Evolutionary conservation across 2,888 invertebrate species (phyloP).

Genomic region (Lordiphosa andalusiaca): DNA sequence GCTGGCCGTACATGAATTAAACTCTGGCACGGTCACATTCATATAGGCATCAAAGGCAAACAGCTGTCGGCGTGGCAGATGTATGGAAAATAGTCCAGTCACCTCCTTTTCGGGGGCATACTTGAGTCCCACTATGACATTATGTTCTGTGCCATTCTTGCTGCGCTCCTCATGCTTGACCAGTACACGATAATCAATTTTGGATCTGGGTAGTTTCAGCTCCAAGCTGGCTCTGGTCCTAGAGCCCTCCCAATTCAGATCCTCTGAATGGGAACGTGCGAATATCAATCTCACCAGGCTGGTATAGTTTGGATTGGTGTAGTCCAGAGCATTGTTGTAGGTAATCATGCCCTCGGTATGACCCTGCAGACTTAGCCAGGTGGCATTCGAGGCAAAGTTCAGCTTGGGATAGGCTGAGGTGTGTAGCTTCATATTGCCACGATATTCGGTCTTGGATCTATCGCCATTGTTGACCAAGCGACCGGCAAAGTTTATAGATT

Average conservation of each 20-base stretch:
- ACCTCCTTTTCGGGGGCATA: conserved; percentile 84
- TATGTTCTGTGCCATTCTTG: conserved; percentile 82
- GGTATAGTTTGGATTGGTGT: conserved; percentile 83
- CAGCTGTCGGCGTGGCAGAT: conserved; percentile 85
- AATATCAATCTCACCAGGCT: conserved; percentile 84
- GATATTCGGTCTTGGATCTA: conserved; percentile 78
- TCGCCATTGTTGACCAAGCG: conserved; percentile 81
- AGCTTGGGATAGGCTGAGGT: conserved; percentile 89
- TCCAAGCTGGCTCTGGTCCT: conserved; percentile 84
- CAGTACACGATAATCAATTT: conserved; percentile 84
- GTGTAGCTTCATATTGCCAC: conserved; percentile 85
- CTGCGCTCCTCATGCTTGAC: conserved; percentile 81
- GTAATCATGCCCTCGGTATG: conserved; percentile 87
- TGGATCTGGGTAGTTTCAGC: conserved; percentile 84
- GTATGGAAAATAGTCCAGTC: conserved; percentile 82
- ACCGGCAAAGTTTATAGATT: conserved; percentile 81
- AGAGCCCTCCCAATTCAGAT: conserved; percentile 81
- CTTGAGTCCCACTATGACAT: conserved; percentile 81
- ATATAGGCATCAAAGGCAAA: conserved; percentile 86
- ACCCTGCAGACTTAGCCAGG: conserved; percentile 86
- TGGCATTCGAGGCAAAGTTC: conserved; percentile 84
- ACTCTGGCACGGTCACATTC: conserved; percentile 88
- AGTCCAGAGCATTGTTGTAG: conserved; percentile 85
- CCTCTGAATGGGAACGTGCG: conserved; percentile 83
- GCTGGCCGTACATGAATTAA: conserved; percentile 85